Percentiles rank a stretch among this genome's conserved stretches.
Evolutionary conservation across 2,113 vertebrate genomes (phyloP).

Genomic region (Martes martes): DNA sequence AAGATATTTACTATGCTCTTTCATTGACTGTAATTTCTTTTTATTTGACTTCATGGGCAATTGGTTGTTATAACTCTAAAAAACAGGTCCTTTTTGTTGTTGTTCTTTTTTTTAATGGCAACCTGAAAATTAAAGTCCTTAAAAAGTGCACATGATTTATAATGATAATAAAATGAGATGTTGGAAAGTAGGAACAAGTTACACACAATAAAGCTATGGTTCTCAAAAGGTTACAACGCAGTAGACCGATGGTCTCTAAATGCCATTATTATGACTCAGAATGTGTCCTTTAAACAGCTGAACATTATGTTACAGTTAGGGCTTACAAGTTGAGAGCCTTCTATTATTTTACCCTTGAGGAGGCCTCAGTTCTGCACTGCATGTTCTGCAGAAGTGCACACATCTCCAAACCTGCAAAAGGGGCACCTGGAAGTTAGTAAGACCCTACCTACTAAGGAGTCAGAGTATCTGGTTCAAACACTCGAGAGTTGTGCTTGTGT

Average conservation of each 20-base stretch:
- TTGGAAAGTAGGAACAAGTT: slow-evolving; percentile 41
- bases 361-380: not conserved
- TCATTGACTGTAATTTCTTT: not conserved
- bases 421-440: not conserved
- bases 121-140: slow-evolving; percentile 14
- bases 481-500: not conserved
- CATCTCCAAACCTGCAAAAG: not conserved
- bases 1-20: slow-evolving; percentile 7
- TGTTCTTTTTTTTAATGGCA: not conserved
- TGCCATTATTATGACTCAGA: slow-evolving; percentile 46
- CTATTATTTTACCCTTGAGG: not conserved
- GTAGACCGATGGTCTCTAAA: slow-evolving; percentile 22
- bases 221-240: slow-evolving; percentile 18
- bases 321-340: not conserved
- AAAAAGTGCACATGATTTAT: not conserved
- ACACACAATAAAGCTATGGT: slow-evolving; percentile 46
- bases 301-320: not conserved
- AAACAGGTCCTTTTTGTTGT: not conserved
- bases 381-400: not conserved
- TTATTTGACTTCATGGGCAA: slow-evolving; percentile 34
- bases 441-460: not conserved
- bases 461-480: not conserved
- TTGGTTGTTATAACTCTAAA: slow-evolving; percentile 39
- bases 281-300: slow-evolving; percentile 22
- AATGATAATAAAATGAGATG: slow-evolving; percentile 38